phyloP scores from a whole-genome alignment of 1,140 invertebrate genomes.

The Pseudomyrmex concolor region DNA sequence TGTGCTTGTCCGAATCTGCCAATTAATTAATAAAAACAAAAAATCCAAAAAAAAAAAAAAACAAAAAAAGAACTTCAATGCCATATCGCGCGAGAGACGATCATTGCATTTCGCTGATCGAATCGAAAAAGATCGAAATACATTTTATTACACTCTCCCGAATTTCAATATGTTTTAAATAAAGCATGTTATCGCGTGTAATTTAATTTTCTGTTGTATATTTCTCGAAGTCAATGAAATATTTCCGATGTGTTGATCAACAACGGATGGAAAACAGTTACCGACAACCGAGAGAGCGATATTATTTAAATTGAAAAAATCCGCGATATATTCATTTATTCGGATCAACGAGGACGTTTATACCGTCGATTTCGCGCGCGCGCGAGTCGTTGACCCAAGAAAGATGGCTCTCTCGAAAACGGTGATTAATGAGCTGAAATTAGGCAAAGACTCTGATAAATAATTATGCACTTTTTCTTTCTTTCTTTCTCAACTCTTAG shows the following conservation, averaged over 20 bases:
- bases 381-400: conserved; percentile 60
- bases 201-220: background rate
- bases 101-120: background rate
- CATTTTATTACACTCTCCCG: background rate
- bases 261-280: background rate
- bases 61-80: background rate
- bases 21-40: conserved; percentile 17
- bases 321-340: background rate
- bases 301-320: conserved; percentile 16
- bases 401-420: conserved; percentile 31
- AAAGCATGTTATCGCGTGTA: background rate
- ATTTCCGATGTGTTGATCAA: background rate
- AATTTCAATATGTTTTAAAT: background rate
- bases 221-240: background rate
- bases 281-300: background rate
- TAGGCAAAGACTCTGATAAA: conserved; percentile 72
- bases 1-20: background rate
- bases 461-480: conserved; percentile 66
- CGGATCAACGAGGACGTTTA: conserved; percentile 54
- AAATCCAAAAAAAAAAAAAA: background rate
- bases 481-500: conserved; percentile 24
- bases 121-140: background rate
- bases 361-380: conserved; percentile 48
- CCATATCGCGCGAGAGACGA: conserved; percentile 2
- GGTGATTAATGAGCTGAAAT: conserved; percentile 74